Evolutionary conservation across 1,140 invertebrate species (phyloP), one percentile per base, ranked within the genome.

Genomic region (Gryllus bimaculatus): DNA sequence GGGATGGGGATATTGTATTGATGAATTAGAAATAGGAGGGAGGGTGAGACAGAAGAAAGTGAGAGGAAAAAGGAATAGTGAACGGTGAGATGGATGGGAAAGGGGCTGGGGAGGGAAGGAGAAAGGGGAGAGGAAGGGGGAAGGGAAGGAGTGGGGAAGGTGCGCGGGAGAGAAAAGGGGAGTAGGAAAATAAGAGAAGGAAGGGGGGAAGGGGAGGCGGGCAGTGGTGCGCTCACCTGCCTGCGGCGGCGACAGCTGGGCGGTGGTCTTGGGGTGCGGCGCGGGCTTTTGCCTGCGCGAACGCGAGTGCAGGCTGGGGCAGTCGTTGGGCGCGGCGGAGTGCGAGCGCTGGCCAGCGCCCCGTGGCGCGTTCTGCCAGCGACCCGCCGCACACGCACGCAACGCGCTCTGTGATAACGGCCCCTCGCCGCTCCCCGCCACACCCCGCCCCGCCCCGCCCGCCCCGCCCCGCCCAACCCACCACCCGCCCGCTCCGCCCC

Each of bases 221-320:
- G 49, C 78, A 39, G 21, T 76, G 84, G 85, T 81, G 87, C 82
- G 87, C 88, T 83, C 88, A 91, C 90, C 89, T 90, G 82, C 90
- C 82, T 92, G 91, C 76, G 93, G 92, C 79, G 93, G 93, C 80
- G 93, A 94, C 80, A 94, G 81, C 92, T 93, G n/a, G n/a, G 80
- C 91, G 88, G 85, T 92, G 90, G 82, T 87, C 87, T 47, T n/a
- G 21, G 18, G n/a, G 86, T 88, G 89, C 84, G 83, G 87, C 85
- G 86, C 81, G 87, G 89, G 85, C 85, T 90, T 83, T 87, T 86
- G 81, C 86, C n/a, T 86, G 80, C 87, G 79, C 79, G 84, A 84
- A 78, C 85, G 82, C 76, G 83, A 82, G 81, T 86, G 86, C 73
- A 88, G 82, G 79, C 87, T 90, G 39, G 90, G 88, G 13, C 90